phyloP scores from a whole-genome alignment of 2,888 invertebrate species.

The Pachymerium ferrugineum region DNA sequence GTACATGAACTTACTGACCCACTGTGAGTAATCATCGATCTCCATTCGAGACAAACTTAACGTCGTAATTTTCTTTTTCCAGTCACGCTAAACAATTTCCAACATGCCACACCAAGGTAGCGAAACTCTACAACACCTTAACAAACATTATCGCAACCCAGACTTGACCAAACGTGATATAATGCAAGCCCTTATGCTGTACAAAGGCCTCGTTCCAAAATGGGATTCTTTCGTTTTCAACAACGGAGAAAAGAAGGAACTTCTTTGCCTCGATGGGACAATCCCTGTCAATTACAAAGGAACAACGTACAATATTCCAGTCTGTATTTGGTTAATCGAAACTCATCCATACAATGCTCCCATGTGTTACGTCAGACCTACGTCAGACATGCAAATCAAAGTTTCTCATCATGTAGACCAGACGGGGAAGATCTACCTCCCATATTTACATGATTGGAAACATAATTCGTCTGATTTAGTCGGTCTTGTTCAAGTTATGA shows the following conservation, averaged over 20 bases:
- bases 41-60: background rate
- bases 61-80: background rate
- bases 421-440: slow-evolving; percentile 91
- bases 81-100: background rate
- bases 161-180: slow-evolving; percentile 64
- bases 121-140: slow-evolving; percentile 41
- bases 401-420: slow-evolving; percentile 89
- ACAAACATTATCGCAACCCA: slow-evolving; percentile 62
- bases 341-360: slow-evolving; percentile 96
- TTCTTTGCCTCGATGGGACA: slow-evolving; percentile 81
- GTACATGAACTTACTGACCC: background rate
- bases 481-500: slow-evolving; percentile 84
- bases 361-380: slow-evolving; percentile 81
- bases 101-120: slow-evolving; percentile 23
- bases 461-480: slow-evolving; percentile 75
- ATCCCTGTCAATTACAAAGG: slow-evolving; percentile 87
- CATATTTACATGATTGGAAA: slow-evolving; percentile 92
- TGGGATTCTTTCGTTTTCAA: slow-evolving; percentile 75
- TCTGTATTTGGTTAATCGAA: slow-evolving; percentile 93
- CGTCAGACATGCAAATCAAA: slow-evolving; percentile 90
- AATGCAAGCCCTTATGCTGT: slow-evolving; percentile 58
- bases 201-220: slow-evolving; percentile 60
- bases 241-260: slow-evolving; percentile 72
- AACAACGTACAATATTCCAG: slow-evolving; percentile 86
- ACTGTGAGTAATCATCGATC: background rate